Evolutionary conservation across 2,797 vertebrate genomes (phyloP).

Genomic region (Helarctos malayanus): DNA sequence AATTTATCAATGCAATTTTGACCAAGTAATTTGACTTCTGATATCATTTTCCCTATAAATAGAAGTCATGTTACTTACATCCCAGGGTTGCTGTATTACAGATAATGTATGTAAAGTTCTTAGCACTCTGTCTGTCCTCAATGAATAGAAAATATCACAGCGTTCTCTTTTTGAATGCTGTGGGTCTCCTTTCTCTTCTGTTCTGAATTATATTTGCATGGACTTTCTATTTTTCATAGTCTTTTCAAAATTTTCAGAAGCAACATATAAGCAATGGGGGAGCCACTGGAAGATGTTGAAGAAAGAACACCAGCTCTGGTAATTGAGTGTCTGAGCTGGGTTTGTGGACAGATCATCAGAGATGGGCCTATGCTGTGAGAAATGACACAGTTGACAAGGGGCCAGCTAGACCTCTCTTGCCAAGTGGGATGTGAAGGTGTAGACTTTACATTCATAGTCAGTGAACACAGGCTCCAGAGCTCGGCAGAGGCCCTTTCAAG

Average conservation of each 20-base stretch:
- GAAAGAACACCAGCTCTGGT: background rate
- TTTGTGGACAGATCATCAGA: background rate
- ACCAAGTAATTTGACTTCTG: background rate
- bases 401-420: conserved; percentile 27
- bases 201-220: conserved; percentile 14
- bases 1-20: background rate
- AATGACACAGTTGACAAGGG: conserved; percentile 49
- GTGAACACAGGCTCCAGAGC: background rate
- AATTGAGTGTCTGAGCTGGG: background rate
- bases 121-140: background rate
- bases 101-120: background rate
- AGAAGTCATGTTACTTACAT: background rate
- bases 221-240: background rate
- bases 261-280: background rate
- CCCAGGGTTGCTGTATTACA: background rate
- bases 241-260: conserved; percentile 38
- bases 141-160: background rate
- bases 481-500: conserved; percentile 57
- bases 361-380: conserved; percentile 31
- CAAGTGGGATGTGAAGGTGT: conserved; percentile 18
- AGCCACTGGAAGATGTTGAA: background rate
- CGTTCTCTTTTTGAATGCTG: background rate
- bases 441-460: conserved; percentile 35
- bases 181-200: conserved; percentile 32
- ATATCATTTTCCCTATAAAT: background rate